A percentile compares a stretch with the other conserved stretches of the same genome.
Evolutionary conservation across 2,797 vertebrate genomes (phyloP).

Genomic region (Hyperoplus lanceolatus): DNA sequence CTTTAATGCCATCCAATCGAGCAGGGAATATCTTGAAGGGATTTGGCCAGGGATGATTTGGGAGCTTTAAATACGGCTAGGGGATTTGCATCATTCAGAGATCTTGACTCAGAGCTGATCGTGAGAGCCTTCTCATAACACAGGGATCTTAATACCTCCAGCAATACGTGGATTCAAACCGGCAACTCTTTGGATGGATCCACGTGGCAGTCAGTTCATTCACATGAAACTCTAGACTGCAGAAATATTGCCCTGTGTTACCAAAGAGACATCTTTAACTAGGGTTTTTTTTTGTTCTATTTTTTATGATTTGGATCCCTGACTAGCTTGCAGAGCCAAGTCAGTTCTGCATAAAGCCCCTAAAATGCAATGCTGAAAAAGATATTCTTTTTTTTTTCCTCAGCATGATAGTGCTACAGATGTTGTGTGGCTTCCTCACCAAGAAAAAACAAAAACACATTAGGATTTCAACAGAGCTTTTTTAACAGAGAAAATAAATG

Average conservation of each 20-base stretch:
- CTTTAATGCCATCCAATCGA: constrained; percentile 88
- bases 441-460: constrained; percentile 29
- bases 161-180: constrained; percentile 45
- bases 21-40: constrained; percentile 88
- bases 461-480: constrained; percentile 30
- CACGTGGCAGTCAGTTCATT: neutral
- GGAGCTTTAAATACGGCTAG: constrained; percentile 85
- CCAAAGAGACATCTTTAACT: constrained; percentile 6
- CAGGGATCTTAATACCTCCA: constrained; percentile 55
- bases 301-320: constrained; percentile 4
- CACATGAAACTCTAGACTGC: neutral
- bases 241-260: neutral
- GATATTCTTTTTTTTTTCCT: constrained; percentile 24
- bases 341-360: constrained; percentile 4
- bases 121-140: constrained; percentile 64
- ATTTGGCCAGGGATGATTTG: constrained; percentile 87
- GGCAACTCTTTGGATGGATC: constrained; percentile 34
- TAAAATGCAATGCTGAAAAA: constrained; percentile 21
- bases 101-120: constrained; percentile 83
- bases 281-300: neutral
- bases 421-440: constrained; percentile 9
- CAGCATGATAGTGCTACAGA: constrained; percentile 15
- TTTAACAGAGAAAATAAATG: constrained; percentile 30
- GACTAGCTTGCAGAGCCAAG: constrained; percentile 10
- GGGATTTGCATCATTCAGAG: constrained; percentile 87